Evolutionary conservation across 2,888 invertebrate species (phyloP).

Genomic region (Cantharis rufa): DNA sequence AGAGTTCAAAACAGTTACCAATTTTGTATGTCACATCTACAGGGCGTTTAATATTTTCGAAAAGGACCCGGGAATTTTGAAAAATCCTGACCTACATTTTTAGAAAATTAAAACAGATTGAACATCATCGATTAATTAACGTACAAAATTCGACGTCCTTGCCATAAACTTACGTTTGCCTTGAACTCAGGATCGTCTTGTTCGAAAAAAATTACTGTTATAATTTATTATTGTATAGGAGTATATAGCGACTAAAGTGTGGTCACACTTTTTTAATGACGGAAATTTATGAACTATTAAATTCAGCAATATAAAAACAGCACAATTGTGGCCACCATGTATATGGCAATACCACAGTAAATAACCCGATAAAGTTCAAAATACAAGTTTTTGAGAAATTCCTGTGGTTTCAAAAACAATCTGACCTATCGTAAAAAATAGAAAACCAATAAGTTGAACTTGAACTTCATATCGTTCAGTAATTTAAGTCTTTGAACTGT

Average conservation of each 20-base stretch:
- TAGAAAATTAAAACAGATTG: background rate
- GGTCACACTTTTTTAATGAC: too few relatives aligned
- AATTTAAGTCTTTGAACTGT: slow-evolving; percentile 29
- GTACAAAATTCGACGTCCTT: background rate
- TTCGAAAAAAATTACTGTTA: background rate
- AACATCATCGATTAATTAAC: too few relatives aligned
- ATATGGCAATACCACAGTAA: background rate
- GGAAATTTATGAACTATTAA: background rate
- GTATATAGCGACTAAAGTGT: too few relatives aligned
- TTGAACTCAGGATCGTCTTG: background rate
- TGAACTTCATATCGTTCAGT: slow-evolving; percentile 9
- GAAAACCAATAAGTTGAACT: background rate
- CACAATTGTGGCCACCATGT: background rate
- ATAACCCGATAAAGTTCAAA: background rate
- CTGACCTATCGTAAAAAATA: background rate
- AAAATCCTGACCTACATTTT: background rate
- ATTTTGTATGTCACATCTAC: background rate
- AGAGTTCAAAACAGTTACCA: background rate
- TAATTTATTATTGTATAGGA: background rate
- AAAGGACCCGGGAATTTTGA: background rate
- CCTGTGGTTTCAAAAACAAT: background rate
- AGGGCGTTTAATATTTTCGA: background rate
- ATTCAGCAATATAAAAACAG: background rate
- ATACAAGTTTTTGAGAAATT: background rate
- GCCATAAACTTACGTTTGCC: background rate